These are phyloP conservation scores for Streblospio benedicti DNA, from an alignment of 1,140 invertebrate genomes.

Conservation along the genomic window DNA sequence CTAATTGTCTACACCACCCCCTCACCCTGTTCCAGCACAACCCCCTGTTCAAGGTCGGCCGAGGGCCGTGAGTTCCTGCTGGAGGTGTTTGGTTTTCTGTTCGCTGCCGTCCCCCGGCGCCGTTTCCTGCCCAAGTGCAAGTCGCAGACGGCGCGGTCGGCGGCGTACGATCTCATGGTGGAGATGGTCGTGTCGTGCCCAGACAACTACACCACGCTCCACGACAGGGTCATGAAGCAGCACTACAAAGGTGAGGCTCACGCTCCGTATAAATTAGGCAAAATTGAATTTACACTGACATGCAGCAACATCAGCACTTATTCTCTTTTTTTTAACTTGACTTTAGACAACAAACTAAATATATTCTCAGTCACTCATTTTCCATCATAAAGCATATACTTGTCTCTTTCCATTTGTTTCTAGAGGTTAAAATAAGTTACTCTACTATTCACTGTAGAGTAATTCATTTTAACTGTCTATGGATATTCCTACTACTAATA, in stretches of 20 bases:
- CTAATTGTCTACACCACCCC: no score
- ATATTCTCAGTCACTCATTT: neutral
- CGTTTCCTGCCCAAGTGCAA: slow-evolving; percentile 86
- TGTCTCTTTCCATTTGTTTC: no score
- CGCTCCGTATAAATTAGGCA: neutral
- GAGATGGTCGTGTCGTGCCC: slow-evolving; percentile 74
- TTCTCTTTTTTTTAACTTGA: slow-evolving; percentile 14
- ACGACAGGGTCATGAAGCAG: slow-evolving; percentile 71
- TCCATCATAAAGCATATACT: no score
- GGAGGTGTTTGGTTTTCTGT: slow-evolving; percentile 76
- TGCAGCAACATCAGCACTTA: slow-evolving; percentile 3
- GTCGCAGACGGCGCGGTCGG: slow-evolving; percentile 73
- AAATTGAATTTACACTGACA: neutral
- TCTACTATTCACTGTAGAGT: no score
- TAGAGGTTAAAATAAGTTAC: no score
- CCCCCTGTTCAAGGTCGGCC: slow-evolving; percentile 72
- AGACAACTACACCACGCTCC: slow-evolving; percentile 76
- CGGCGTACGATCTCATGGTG: slow-evolving; percentile 80
- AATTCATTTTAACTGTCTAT: no score
- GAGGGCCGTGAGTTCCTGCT: slow-evolving; percentile 58
- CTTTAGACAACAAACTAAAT: neutral
- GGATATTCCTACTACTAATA: no score
- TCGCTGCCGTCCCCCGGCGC: slow-evolving; percentile 74
- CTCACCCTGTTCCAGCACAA: no score
- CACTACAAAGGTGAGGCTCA: slow-evolving; percentile 64